Percentiles rank a stretch among this genome's conserved stretches.
Conservation (phyloP, 1,140 invertebrate species). For the Ladona fulva region DNA sequence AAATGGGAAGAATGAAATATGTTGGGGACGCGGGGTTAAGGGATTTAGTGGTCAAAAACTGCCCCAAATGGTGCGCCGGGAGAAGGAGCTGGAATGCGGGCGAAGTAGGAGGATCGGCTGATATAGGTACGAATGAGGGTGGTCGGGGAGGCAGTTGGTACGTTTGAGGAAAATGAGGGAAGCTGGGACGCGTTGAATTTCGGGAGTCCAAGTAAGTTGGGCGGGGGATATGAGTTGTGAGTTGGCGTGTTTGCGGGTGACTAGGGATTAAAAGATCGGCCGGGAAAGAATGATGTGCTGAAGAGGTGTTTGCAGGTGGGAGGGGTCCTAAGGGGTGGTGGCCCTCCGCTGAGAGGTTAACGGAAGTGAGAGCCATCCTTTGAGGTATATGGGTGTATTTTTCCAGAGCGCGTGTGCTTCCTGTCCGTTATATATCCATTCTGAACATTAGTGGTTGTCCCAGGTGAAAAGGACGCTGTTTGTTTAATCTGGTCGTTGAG, state of each 20-base stretch:
- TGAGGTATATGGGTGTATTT: background rate
- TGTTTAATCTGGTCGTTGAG: too few relatives aligned
- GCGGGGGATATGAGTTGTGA: background rate
- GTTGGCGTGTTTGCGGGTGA: background rate
- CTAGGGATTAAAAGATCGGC: background rate
- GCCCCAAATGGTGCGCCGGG: background rate
- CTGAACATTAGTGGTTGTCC: background rate
- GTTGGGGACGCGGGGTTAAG: background rate
- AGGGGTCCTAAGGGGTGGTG: background rate
- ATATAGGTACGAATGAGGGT: background rate
- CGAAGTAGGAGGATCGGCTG: background rate
- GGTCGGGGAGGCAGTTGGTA: background rate
- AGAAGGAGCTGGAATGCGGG: background rate
- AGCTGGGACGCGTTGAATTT: background rate
- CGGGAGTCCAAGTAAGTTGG: background rate
- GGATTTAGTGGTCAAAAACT: slow-evolving; percentile 3
- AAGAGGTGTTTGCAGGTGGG: background rate
- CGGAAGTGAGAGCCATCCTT: background rate
- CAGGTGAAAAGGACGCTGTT: background rate
- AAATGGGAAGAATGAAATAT: background rate
- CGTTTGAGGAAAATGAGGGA: background rate
- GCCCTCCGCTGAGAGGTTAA: background rate
- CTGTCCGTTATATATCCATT: background rate
- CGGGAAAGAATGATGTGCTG: too few relatives aligned
- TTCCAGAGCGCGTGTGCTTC: background rate